Evolutionary conservation across 2,888 invertebrate genomes (phyloP).

Genomic region (Empis stercorea): DNA sequence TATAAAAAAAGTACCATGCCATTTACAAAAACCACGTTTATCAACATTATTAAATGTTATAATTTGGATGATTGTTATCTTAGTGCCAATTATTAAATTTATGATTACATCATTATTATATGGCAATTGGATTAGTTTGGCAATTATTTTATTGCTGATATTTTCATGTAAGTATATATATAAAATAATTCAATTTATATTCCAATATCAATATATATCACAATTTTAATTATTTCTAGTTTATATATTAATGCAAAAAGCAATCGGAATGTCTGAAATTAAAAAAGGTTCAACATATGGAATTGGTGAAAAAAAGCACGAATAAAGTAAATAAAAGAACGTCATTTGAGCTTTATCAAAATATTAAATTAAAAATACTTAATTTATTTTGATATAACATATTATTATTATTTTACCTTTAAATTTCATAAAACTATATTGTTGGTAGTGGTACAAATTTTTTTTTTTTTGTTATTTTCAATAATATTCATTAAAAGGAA

Average conservation of each 20-base stretch:
- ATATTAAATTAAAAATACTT: background rate
- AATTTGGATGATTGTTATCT: slow-evolving; percentile 42
- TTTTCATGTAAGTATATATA: slow-evolving; percentile 55
- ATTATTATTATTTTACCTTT: too few relatives aligned
- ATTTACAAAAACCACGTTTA: slow-evolving; percentile 45
- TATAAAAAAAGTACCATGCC: slow-evolving; percentile 47
- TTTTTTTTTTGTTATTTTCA: too few relatives aligned
- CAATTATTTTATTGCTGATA: slow-evolving; percentile 41
- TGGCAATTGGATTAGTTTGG: slow-evolving; percentile 40
- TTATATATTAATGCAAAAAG: slow-evolving; percentile 61
- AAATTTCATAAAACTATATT: too few relatives aligned
- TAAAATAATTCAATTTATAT: background rate
- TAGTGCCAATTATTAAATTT: slow-evolving; percentile 22
- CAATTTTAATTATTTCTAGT: slow-evolving; percentile 47
- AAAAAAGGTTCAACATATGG: slow-evolving; percentile 76
- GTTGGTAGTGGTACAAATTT: too few relatives aligned
- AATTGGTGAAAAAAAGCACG: slow-evolving; percentile 17
- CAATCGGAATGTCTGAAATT: slow-evolving; percentile 73
- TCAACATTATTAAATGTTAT: slow-evolving; percentile 58
- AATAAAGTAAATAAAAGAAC: background rate
- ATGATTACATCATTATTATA: slow-evolving; percentile 22
- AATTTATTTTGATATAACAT: too few relatives aligned
- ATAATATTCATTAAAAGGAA: too few relatives aligned
- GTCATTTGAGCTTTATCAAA: too few relatives aligned
- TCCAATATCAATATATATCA: background rate